Conservation (phyloP, 2,888 invertebrate genomes). For the Nymphalis urticae region DNA sequence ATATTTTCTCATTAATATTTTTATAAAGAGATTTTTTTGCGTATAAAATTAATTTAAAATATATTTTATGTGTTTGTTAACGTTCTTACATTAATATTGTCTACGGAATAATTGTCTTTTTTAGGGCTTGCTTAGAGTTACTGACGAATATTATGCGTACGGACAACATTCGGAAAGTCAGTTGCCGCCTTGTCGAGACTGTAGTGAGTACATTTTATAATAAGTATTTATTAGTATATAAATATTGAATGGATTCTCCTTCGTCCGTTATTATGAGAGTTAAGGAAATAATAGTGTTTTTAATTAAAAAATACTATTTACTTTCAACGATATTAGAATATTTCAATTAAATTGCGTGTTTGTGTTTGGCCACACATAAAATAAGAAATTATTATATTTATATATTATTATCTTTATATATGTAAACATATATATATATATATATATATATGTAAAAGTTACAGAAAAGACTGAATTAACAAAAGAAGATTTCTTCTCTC, state of each 20-base stretch:
- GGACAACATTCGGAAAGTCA: slow-evolving; percentile 37
- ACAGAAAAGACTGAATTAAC: no score
- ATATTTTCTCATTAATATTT: not conserved
- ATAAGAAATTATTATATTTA: no score
- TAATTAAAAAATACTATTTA: not conserved
- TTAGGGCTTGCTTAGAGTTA: slow-evolving; percentile 47
- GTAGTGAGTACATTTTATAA: slow-evolving; percentile 54
- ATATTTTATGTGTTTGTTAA: slow-evolving; percentile 4
- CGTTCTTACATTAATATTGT: slow-evolving; percentile 9
- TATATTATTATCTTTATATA: no score
- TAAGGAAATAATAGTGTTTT: no score
- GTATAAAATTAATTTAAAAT: not conserved
- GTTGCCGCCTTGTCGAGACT: slow-evolving; percentile 59
- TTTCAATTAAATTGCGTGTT: no score
- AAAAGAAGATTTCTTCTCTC: no score
- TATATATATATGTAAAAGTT: no score
- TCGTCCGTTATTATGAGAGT: no score
- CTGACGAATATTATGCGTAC: slow-evolving; percentile 43
- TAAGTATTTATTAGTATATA: not conserved
- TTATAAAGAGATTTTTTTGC: not conserved
- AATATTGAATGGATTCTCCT: not conserved
- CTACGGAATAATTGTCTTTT: slow-evolving; percentile 11
- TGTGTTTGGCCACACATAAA: no score
- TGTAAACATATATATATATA: no score
- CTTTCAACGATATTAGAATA: not conserved